Conservation (phyloP, 2,888 invertebrate species). For the Tenthredo distinguenda region DNA sequence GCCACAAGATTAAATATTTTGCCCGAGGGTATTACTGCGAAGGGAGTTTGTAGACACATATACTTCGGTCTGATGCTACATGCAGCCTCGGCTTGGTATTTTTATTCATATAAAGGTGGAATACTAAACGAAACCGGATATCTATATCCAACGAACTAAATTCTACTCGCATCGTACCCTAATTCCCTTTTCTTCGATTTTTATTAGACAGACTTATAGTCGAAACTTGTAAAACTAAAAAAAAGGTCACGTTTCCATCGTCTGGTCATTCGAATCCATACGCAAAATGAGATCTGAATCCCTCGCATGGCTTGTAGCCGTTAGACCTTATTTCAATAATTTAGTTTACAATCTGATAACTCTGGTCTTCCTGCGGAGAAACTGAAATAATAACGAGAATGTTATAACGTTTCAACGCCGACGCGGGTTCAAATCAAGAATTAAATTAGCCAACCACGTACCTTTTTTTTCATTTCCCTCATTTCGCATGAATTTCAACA, state of each 20-base stretch:
- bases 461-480: not conserved
- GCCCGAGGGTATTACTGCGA: constrained; percentile 17
- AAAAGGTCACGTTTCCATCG: not conserved
- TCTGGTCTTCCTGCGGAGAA: constrained; percentile 25
- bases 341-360: constrained; percentile 49
- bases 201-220: not conserved
- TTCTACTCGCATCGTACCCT: not conserved
- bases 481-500: not conserved
- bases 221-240: not conserved
- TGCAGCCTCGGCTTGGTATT: constrained; percentile 12
- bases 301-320: constrained; percentile 46
- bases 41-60: not conserved
- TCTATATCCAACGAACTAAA: not conserved
- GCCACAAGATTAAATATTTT: constrained; percentile 49
- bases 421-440: constrained; percentile 32
- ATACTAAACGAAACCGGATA: not conserved
- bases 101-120: constrained; percentile 18
- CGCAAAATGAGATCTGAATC: not conserved
- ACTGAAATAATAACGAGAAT: constrained; percentile 50
- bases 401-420: constrained; percentile 31
- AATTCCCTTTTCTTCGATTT: not conserved
- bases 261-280: not conserved
- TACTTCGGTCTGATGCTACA: not conserved
- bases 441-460: constrained; percentile 29
- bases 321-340: constrained; percentile 50